Evolutionary conservation across 2,113 vertebrate species (phyloP), one percentile per base, ranked within the genome.

Genomic region (Cyanocitta stelleri): DNA sequence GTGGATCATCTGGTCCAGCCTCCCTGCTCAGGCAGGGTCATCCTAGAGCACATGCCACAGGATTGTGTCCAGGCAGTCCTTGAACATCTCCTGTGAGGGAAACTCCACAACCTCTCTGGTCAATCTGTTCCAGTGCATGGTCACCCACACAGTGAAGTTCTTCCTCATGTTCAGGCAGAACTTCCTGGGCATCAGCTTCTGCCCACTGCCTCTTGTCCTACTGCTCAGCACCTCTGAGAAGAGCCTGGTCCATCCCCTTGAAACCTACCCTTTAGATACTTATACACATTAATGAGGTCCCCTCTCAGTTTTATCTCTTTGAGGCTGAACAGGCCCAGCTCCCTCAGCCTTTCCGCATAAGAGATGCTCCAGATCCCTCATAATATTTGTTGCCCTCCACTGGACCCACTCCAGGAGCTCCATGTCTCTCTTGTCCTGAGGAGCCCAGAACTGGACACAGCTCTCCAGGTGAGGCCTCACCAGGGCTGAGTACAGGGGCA

Each of bases 381-480:
- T 15, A 2, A 24, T 1, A 5, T 55, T 8, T 30, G 39, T 7
- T 6, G 16, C 13, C 13, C 24, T 63, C 20, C 1, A 0, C 13
- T 48, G 16, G 35, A 64, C 21, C 15, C 13, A 5, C 17, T 18
- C 56, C 56, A 55, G 39, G 5, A 71, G n/a, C 29, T 78, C 64
- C n/a, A 9, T 9, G 29, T 48, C 46, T 46, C 10, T 46, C 4
- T 6, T 29, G 41, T 41, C n/a, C 48, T 71, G 48, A 29, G n/a
- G 13, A 62, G 64, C 39, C 27, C 48, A 54, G 74, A 71, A 39
- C 29, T n/a, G 64, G 39, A 54, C 39, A 46, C 39, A 46, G n/a
- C 48, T 39, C 10, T 48, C 15, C 48, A 39, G 7, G 3, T 30
- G 41, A 6, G 19, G 23, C n/a, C 30, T 48, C 41, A 24, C 4